Conservation (phyloP, 2,113 vertebrate species). For the Lates calcarifer region DNA sequence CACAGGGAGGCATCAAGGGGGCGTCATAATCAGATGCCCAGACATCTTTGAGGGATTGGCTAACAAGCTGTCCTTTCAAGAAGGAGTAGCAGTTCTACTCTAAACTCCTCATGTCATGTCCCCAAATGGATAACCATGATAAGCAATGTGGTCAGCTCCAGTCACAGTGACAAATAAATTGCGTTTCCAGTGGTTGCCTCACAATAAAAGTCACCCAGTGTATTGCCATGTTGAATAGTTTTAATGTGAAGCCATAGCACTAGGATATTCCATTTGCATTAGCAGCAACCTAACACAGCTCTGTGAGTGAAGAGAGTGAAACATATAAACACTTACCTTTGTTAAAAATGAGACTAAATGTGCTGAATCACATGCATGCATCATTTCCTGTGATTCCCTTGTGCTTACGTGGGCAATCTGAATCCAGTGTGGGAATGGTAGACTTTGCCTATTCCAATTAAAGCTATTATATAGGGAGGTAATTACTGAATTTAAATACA, state of each 20-base stretch:
- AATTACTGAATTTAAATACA: background rate
- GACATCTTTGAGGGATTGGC: slow-evolving; percentile 15
- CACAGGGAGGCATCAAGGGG: background rate
- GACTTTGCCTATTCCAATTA: background rate
- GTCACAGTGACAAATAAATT: too few species aligned
- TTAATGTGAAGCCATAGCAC: too few species aligned
- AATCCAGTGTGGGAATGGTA: background rate
- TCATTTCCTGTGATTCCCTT: background rate
- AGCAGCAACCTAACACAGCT: background rate
- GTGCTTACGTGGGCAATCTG: background rate
- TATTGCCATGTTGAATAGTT: background rate
- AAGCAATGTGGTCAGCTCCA: too few species aligned
- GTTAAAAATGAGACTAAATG: background rate
- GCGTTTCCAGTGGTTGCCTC: too few species aligned
- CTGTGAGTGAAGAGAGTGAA: background rate
- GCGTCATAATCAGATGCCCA: slow-evolving; percentile 25
- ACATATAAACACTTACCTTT: background rate
- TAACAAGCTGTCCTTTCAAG: slow-evolving; percentile 7
- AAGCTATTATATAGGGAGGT: background rate
- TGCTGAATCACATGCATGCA: background rate
- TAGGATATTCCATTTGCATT: too few species aligned
- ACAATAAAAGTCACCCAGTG: background rate
- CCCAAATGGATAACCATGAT: too few species aligned
- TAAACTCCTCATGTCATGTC: background rate
- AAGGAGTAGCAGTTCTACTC: background rate